Base-by-base conservation (phyloP, 2,888 invertebrate genomes). In the Zele albiditarsus region DNA sequence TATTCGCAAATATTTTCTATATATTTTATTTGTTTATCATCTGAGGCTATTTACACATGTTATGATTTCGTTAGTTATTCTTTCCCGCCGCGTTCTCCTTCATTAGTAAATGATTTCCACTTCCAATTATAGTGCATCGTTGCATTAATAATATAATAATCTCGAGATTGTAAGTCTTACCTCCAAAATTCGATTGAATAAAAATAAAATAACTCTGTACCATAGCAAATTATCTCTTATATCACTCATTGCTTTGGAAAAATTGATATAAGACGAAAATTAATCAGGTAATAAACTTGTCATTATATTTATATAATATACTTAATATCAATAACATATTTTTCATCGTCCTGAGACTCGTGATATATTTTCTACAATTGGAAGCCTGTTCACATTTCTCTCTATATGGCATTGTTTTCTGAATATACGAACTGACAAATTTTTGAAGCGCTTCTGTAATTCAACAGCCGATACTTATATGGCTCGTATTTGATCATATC, bases 21-120 rank as follows among this genome's bases (percentile, higher is more conserved):
- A 31, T 16, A 31, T 31, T 63, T 63, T 63, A n/a, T 63, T 33
- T 63, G 16, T 62, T n/a, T 28, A 27, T 62, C 16, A n/a, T 20
- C 4, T 33, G 38, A 63, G 38, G 63, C 23, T 63, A 63, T 63
- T 63, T 63, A 63, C 63, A 63, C 20, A 1, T 62, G 5, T 33
- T n/a, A 33, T n/a, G 33, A 38, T 63, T 63, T 63, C 5, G 4
- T n/a, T 16, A 31, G 3, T 23, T 6, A 3, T 63, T n/a, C 2
- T 33, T 0, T 33, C 16, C 46, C 14, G 25, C 14, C 27, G 14
- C 10, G 2, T 25, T 60, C 14, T 27, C 14, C 12, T 46, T 46
- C 16, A 38, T 23, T 16, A 27, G 28, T 25, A 28, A 60, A 60
- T 60, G 27, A 60, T 27, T 28, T 2, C 27, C n/a, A 6, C 28